Evolutionary conservation across 2,888 invertebrate genomes (phyloP).

Genomic region (Sericinus montela): DNA sequence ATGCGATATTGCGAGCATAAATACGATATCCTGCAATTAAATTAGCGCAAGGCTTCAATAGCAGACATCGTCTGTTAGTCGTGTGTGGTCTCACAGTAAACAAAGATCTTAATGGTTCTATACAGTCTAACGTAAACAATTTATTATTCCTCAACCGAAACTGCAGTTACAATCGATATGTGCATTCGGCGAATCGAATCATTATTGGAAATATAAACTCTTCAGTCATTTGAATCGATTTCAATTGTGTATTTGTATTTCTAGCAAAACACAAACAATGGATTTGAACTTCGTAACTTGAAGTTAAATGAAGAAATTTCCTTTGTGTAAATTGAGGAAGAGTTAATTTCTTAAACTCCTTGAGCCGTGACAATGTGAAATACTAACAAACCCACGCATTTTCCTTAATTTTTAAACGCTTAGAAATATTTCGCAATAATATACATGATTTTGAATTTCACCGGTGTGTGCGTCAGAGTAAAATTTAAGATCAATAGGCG

Average conservation of each 20-base stretch:
- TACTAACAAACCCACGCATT: too few species aligned
- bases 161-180: constrained; percentile 61
- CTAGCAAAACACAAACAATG: constrained; percentile 2
- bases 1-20: constrained; percentile 61
- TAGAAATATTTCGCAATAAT: too few species aligned
- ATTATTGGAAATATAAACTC: constrained; percentile 44
- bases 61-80: constrained; percentile 49
- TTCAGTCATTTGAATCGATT: constrained; percentile 46
- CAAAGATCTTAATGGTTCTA: constrained; percentile 69
- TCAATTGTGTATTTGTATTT: constrained; percentile 34
- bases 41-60: constrained; percentile 57
- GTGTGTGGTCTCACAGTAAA: constrained; percentile 73
- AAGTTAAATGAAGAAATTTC: too few species aligned
- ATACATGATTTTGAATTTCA: too few species aligned
- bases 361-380: too few species aligned
- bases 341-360: too few species aligned
- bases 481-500: constrained; percentile 61
- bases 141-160: constrained; percentile 68
- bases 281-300: neutral
- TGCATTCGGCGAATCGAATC: constrained; percentile 54
- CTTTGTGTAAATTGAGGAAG: too few species aligned
- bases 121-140: constrained; percentile 64
- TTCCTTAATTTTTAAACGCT: too few species aligned
- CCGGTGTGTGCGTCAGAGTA: constrained; percentile 22
- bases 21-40: constrained; percentile 74